Evolutionary conservation across 2,113 vertebrate species (phyloP), one percentile per base, ranked within the genome.

Genomic region (Oenanthe oenanthe): DNA sequence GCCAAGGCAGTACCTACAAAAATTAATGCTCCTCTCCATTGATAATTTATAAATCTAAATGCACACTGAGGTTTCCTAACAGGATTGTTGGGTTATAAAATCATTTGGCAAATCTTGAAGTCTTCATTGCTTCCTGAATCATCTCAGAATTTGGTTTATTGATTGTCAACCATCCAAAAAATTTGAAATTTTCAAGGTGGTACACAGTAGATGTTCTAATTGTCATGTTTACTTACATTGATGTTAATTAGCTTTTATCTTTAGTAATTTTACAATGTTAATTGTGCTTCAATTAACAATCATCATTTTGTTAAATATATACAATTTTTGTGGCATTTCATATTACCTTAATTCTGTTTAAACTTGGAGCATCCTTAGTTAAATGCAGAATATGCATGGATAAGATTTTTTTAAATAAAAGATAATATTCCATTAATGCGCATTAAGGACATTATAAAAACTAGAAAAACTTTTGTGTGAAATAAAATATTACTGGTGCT

Each of bases 11-110:
- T 21, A 54, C 38, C 48, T 91, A 62, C 31, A 81, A 73, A 83
- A 88, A 71, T 60, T 58, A 74, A 36, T 62, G 89, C 43, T 62
- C 9, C 14, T 77, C 29, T 66, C 15, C 13, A 51, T 21, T 42
- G 43, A 48, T 77, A 88, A 91, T 81, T 86, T 89, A 84, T 77
- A 74, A 80, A 68, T 54, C 31, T 74, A 84, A 94, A 67, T 81
- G 43, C 24, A 60, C 17, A 24, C 10, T 0, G 1, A 60, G 10
- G 24, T 62, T 80, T 91, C 40, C 60, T 66, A 58, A 70, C 7
- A 70, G 42, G 20, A 65, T 62, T 45, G 22, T 34, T 80, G 22
- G 8, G 12, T 77, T 88, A 20, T 61, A 42, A 92, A 95, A 50
- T 66, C 4, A 58, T 80, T 91, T 88, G 38, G 42, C 47, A 86